A percentile compares a stretch with the other conserved stretches of the same genome.
Evolutionary conservation across 2,797 vertebrate genomes (phyloP).

Genomic region (Pantherophis vulpinus): DNA sequence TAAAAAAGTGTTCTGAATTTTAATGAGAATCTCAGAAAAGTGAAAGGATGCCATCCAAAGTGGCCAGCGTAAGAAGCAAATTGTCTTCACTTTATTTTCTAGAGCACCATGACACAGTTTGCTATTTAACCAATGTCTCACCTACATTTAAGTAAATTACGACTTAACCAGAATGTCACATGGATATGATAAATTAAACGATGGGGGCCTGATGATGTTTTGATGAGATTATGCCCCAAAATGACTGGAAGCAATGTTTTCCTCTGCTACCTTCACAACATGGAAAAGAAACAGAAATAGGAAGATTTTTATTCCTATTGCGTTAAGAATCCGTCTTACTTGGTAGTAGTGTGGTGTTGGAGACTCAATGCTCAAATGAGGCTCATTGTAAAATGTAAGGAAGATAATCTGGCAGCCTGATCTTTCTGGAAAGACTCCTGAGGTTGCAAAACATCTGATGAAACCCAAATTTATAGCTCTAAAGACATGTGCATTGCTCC

Average conservation of each 20-base stretch:
- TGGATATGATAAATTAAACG: not conserved
- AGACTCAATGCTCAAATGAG: not conserved
- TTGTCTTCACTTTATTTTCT: not conserved
- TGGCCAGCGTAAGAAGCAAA: not conserved
- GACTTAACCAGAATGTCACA: not conserved
- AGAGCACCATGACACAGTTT: not conserved
- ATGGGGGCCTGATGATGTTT: not conserved
- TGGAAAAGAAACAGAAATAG: not conserved
- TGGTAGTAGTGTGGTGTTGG: not conserved
- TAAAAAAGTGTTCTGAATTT: conserved; percentile 18
- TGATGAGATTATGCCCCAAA: not conserved
- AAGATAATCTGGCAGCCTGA: not conserved
- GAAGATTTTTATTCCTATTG: not conserved
- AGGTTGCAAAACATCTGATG: not conserved
- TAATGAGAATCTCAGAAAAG: conserved; percentile 24
- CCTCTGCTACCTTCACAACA: not conserved
- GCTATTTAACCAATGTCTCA: not conserved
- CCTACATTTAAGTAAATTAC: not conserved
- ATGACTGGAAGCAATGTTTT: not conserved
- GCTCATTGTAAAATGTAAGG: not conserved
- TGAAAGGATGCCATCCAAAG: not conserved
- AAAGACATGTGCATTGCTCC: not conserved
- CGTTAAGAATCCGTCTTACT: not conserved
- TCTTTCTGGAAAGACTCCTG: not conserved
- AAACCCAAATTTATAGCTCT: not conserved